Percentiles rank a stretch among this genome's conserved stretches.
Evolutionary conservation across 1,140 invertebrate genomes (phyloP).

Genomic region (Drosophila subobscura): DNA sequence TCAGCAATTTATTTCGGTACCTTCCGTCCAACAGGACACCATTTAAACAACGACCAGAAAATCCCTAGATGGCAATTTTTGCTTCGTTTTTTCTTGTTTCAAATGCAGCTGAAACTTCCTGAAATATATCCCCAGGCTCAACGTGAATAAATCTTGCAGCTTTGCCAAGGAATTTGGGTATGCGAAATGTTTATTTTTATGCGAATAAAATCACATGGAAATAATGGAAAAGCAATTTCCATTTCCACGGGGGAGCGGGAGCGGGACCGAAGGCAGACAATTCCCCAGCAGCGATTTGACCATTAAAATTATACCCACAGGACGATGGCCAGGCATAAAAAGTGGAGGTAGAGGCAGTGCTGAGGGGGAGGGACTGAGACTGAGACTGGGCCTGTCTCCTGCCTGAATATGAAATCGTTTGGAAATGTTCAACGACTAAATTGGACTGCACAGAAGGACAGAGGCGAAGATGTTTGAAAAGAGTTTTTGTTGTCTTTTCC

Average conservation of each 20-base stretch:
- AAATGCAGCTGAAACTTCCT: slow-evolving; percentile 1
- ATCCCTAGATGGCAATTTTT: slow-evolving; percentile 31
- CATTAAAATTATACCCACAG: slow-evolving; percentile 83
- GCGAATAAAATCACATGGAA: slow-evolving; percentile 49
- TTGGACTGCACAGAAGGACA: slow-evolving; percentile 56
- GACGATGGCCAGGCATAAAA: slow-evolving; percentile 64
- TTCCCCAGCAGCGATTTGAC: slow-evolving; percentile 76
- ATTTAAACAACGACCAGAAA: slow-evolving; percentile 12
- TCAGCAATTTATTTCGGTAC: too few species aligned
- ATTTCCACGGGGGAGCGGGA: slow-evolving; percentile 37
- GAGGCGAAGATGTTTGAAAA: slow-evolving; percentile 55
- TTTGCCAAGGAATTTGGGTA: slow-evolving; percentile 66
- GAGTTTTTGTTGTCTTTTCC: slow-evolving; percentile 50
- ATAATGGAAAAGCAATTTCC: slow-evolving; percentile 73
- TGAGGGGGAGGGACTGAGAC: background rate
- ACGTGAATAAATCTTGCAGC: slow-evolving; percentile 59
- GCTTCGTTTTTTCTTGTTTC: background rate
- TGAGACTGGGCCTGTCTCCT: slow-evolving; percentile 17
- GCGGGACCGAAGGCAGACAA: slow-evolving; percentile 28
- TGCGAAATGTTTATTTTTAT: slow-evolving; percentile 77
- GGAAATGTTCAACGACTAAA: slow-evolving; percentile 55
- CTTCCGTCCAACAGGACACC: too few species aligned
- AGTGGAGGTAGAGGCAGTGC: slow-evolving; percentile 15
- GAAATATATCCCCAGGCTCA: slow-evolving; percentile 25
- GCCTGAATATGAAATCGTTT: slow-evolving; percentile 76